Evolutionary conservation across 2,113 vertebrate genomes (phyloP).

Genomic region (Austrofundulus limnaeus): DNA sequence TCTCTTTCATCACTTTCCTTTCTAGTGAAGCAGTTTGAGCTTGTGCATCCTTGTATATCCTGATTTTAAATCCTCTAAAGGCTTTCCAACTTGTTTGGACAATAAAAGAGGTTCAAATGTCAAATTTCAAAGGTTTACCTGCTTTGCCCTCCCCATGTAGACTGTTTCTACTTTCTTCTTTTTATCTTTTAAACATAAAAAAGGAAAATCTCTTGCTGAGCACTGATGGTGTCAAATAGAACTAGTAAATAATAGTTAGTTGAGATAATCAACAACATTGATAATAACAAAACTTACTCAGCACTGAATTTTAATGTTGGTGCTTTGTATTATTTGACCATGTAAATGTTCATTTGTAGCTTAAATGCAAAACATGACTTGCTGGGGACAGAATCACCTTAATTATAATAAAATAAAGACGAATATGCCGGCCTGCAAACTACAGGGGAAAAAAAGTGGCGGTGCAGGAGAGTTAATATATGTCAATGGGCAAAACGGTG

Average conservation of each 20-base stretch:
- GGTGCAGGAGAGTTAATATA: too few relatives aligned
- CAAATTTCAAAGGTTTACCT: constrained; percentile 19
- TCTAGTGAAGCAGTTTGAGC: background rate
- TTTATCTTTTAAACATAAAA: background rate
- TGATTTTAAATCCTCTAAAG: background rate
- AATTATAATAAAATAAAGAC: too few relatives aligned
- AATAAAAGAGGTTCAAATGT: constrained; percentile 29
- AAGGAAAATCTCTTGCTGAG: background rate
- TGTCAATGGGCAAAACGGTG: too few relatives aligned
- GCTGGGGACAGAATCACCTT: too few relatives aligned
- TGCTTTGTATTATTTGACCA: too few relatives aligned
- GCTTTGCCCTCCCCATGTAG: constrained; percentile 2
- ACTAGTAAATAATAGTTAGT: background rate
- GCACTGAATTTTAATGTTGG: too few relatives aligned
- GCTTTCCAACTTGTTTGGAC: constrained; percentile 25
- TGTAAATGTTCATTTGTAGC: too few relatives aligned
- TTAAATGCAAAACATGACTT: too few relatives aligned
- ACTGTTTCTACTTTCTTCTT: constrained; percentile 1
- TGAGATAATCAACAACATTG: too few relatives aligned
- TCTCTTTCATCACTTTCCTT: constrained; percentile 5
- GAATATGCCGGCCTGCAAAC: too few relatives aligned
- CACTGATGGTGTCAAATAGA: background rate
- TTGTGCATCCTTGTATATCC: constrained; percentile 28
- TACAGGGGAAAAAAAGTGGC: too few relatives aligned
- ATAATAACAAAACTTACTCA: too few relatives aligned